Conservation (phyloP, 92 coral and sea anemone genomes). For the Phenganax subtilis region DNA sequence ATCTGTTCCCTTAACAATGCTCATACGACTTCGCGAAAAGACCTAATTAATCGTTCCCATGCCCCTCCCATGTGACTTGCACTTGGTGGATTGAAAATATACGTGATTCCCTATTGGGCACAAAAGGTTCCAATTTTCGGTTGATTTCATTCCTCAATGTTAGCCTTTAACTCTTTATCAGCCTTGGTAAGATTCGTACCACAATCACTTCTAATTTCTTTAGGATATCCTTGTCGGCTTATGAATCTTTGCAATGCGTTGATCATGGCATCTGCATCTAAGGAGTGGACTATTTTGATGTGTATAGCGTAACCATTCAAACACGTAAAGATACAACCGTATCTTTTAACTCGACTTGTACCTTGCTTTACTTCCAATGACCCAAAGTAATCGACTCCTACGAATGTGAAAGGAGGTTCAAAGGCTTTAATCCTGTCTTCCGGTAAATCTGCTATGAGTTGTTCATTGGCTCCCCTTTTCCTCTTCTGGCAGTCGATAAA, state of each 20-base stretch:
- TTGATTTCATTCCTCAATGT: conserved; percentile 14
- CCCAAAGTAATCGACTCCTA: too few species aligned
- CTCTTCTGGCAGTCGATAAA: too few species aligned
- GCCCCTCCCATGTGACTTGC: not conserved
- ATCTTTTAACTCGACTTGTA: too few species aligned
- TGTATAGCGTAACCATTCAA: not conserved
- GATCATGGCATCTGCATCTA: not conserved
- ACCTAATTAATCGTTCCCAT: conserved; percentile 32
- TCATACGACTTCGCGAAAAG: conserved; percentile 28
- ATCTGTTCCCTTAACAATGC: conserved; percentile 47
- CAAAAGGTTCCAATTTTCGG: conserved; percentile 26
- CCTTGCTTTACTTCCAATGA: too few species aligned
- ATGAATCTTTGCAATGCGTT: not conserved
- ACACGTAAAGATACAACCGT: not conserved
- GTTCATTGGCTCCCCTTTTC: too few species aligned
- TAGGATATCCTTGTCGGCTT: not conserved
- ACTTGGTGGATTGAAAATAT: conserved; percentile 44
- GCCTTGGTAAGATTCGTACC: not conserved
- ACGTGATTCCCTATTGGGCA: conserved; percentile 35
- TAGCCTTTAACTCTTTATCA: not conserved
- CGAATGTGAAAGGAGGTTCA: too few species aligned
- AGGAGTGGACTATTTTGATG: not conserved
- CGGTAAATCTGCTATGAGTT: too few species aligned
- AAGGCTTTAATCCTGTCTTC: too few species aligned
- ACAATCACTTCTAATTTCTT: not conserved